These are phyloP conservation scores for Dromaius novaehollandiae DNA, from an alignment of 2,113 vertebrate genomes.

Conservation along the genomic window DNA sequence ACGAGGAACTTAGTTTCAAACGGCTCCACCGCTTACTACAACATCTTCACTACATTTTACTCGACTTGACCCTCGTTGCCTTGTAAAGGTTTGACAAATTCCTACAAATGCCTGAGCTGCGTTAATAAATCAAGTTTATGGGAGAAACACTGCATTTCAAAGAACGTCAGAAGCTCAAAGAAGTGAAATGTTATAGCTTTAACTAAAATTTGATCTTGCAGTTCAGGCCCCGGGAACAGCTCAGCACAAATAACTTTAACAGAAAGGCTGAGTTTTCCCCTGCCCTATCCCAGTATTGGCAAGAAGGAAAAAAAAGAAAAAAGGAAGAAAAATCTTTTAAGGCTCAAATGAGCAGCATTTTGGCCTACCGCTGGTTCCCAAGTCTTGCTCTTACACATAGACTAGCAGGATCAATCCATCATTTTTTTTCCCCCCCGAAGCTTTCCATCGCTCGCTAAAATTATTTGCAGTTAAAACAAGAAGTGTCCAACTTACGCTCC, in stretches of 20 bases:
- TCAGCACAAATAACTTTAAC: slow-evolving; percentile 10
- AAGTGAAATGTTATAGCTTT: slow-evolving; percentile 48
- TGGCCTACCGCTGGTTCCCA: background rate
- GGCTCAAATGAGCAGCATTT: background rate
- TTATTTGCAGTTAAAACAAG: accelerated
- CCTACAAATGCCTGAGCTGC: slow-evolving; percentile 12
- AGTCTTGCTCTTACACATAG: background rate
- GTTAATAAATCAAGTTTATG: slow-evolving; percentile 53
- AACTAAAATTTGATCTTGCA: slow-evolving; percentile 50
- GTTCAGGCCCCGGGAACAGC: background rate
- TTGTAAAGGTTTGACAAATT: slow-evolving; percentile 40
- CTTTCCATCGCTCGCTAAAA: background rate
- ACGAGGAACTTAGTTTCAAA: slow-evolving; percentile 33
- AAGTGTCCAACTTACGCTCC: slow-evolving; percentile 80
- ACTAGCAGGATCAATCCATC: background rate
- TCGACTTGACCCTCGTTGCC: background rate
- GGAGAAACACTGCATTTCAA: slow-evolving; percentile 40
- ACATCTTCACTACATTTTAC: background rate
- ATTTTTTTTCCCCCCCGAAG: too few relatives aligned
- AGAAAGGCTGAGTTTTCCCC: slow-evolving; percentile 3
- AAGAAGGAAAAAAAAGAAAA: background rate
- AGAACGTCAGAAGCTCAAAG: slow-evolving; percentile 25
- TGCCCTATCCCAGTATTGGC: background rate
- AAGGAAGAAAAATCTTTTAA: background rate
- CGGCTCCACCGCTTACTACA: background rate